Conservation (phyloP, 2,888 invertebrate genomes). For the Choreutis nemorana region DNA sequence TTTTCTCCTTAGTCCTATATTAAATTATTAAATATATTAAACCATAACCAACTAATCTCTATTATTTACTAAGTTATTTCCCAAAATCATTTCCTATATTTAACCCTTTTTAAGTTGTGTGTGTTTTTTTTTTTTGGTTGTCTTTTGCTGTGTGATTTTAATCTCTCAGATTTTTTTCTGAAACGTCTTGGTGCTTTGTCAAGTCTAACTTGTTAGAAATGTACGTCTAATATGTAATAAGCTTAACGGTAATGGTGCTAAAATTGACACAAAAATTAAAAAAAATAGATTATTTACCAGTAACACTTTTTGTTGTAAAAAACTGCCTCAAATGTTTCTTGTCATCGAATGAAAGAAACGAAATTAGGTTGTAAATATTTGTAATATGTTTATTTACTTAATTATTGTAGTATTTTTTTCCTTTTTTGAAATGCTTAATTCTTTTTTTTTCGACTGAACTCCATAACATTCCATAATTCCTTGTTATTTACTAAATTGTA, state of each 20-base stretch:
- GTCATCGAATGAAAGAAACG: conserved; percentile 42
- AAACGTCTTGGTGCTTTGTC: conserved; percentile 51
- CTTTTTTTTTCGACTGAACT: conserved; percentile 65
- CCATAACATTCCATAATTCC: conserved; percentile 36
- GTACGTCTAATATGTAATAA: too few species aligned
- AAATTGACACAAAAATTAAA: too few species aligned
- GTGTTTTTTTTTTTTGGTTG: too few species aligned
- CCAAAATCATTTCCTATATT: conserved; percentile 7
- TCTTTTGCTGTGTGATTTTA: too few species aligned
- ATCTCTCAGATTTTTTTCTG: conserved; percentile 33
- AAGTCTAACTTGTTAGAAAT: conserved; percentile 18
- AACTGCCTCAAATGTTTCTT: conserved; percentile 42
- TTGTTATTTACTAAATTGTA: conserved; percentile 24
- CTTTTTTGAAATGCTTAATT: conserved; percentile 29
- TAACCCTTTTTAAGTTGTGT: too few species aligned
- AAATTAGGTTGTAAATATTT: conserved; percentile 25
- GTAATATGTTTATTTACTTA: conserved; percentile 20
- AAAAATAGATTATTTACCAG: too few species aligned
- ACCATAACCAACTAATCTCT: conserved; percentile 6
- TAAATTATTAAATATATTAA: conserved; percentile 5
- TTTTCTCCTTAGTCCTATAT: too few species aligned
- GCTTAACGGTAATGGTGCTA: too few species aligned
- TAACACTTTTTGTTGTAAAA: too few species aligned
- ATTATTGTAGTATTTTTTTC: conserved; percentile 18
- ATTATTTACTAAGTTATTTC: conserved; percentile 10